These are phyloP conservation scores for Malaclemys terrapin DNA, from an alignment of 2,113 vertebrate species.

Conservation along the genomic window DNA sequence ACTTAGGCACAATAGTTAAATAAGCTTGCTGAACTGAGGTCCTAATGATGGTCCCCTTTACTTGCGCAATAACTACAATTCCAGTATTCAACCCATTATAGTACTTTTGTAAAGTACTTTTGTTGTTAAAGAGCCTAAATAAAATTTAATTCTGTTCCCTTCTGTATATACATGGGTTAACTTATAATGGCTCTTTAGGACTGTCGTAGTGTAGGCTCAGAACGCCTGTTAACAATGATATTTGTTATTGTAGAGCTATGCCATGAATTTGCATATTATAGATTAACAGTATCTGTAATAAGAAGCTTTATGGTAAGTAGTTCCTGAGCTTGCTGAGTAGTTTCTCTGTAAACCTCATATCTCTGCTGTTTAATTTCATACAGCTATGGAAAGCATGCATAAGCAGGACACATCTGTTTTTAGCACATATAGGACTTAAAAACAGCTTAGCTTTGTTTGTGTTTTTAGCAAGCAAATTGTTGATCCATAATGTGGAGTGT, in stretches of 20 bases:
- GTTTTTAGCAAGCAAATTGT: not conserved
- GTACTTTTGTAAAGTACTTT: not conserved
- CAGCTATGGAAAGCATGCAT: not conserved
- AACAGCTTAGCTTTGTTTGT: not conserved
- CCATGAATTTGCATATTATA: not conserved
- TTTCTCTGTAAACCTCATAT: not conserved
- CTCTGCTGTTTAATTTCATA: not conserved
- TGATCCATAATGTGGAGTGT: accelerated
- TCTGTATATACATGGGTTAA: not conserved
- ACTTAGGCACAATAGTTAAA: not conserved
- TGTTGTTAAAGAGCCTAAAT: not conserved
- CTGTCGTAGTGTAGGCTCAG: accelerated
- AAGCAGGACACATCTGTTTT: not conserved
- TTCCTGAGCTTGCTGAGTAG: not conserved
- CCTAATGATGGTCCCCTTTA: not conserved
- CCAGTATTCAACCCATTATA: not conserved
- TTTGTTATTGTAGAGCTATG: not conserved
- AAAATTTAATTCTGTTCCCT: not conserved
- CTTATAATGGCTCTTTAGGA: not conserved
- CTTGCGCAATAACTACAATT: not conserved
- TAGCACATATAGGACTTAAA: not conserved
- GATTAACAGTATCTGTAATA: not conserved
- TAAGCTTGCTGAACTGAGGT: not conserved
- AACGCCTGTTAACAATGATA: not conserved
- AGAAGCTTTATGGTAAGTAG: constrained; percentile 22